Conservation (phyloP, 1,140 invertebrate genomes). For the Megathymus violae region DNA sequence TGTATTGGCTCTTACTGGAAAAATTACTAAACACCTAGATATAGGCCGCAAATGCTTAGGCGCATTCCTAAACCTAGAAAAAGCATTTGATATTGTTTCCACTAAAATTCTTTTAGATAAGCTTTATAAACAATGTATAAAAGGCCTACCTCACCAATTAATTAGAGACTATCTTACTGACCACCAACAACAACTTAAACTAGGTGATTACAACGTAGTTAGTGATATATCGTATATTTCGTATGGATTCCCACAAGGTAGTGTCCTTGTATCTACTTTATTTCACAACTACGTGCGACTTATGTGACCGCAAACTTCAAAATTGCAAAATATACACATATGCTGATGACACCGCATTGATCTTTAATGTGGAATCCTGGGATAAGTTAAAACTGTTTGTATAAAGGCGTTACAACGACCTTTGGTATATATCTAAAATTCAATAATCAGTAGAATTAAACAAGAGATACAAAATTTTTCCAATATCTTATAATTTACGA, state of each 20-base stretch:
- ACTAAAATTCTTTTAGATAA: constrained; percentile 21
- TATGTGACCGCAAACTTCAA: constrained; percentile 28
- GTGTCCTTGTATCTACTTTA: constrained; percentile 33
- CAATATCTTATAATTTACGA: no score
- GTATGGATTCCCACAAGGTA: constrained; percentile 36
- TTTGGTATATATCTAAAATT: no score
- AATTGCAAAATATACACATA: constrained; percentile 38
- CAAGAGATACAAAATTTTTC: no score
- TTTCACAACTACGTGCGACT: constrained; percentile 38
- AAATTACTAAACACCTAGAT: constrained; percentile 23
- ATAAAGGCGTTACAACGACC: no score
- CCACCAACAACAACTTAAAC: constrained; percentile 19
- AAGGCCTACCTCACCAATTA: constrained; percentile 19
- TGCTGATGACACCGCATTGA: constrained; percentile 40
- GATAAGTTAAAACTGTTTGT: constrained; percentile 26
- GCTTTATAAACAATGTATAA: constrained; percentile 8
- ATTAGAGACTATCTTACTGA: constrained; percentile 26
- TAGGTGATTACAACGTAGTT: neutral
- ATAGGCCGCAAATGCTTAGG: constrained; percentile 21
- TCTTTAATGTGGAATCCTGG: constrained; percentile 37
- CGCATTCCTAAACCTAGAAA: constrained; percentile 11
- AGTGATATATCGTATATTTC: constrained; percentile 2
- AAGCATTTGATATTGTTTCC: constrained; percentile 12
- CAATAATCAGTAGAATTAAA: no score
- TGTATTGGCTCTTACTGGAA: constrained; percentile 18